Base-by-base conservation (phyloP, 1,140 invertebrate genomes). In the Pemphigus obesinymphae region DNA sequence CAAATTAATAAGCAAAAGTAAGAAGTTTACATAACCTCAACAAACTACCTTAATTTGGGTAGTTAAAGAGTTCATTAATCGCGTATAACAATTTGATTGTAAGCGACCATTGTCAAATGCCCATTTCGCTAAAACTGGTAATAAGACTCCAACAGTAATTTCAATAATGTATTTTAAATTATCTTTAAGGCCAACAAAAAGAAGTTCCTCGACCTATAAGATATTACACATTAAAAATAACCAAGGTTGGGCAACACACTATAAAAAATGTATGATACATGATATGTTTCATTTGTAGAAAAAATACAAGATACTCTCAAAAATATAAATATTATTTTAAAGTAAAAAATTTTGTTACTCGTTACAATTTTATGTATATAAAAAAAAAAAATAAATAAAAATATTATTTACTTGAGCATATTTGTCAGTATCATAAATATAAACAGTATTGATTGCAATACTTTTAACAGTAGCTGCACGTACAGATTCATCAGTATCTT, bases 341-440 rank as follows among this genome's bases (percentile, higher is more conserved):
- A n/a, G n/a, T n/a, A n/a, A n/a, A n/a, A n/a, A n/a, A n/a, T n/a
- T n/a, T n/a, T 45, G 34, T 6, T 63, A 48, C 20, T 45, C 31
- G 29, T 70, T 58, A 1, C 0, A n/a, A 45, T 58, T n/a, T n/a
- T n/a, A n/a, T n/a, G n/a, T n/a, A n/a, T n/a, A n/a, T n/a, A n/a
- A n/a, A n/a, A n/a, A n/a, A n/a, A n/a, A n/a, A n/a, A n/a, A n/a
- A n/a, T n/a, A 66, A 76, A 23, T 58, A 43, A 20, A 40, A 82
- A 29, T 3, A 45, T 17, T 45, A 73, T 8, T 82, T 85, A 92
- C 90, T 87, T 91, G 90, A 72, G 88, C 86, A 86, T 92, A 93
- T 87, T 94, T 94, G 84, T 93, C 91, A 63, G 85, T 86, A 87
- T 93, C 92, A 84, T 90, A 88, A 85, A 93, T 91, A 55, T 91